Percentiles rank a stretch among this genome's conserved stretches.
phyloP scores from a whole-genome alignment of 2,888 invertebrate genomes.

The Latrodectus elegans region DNA sequence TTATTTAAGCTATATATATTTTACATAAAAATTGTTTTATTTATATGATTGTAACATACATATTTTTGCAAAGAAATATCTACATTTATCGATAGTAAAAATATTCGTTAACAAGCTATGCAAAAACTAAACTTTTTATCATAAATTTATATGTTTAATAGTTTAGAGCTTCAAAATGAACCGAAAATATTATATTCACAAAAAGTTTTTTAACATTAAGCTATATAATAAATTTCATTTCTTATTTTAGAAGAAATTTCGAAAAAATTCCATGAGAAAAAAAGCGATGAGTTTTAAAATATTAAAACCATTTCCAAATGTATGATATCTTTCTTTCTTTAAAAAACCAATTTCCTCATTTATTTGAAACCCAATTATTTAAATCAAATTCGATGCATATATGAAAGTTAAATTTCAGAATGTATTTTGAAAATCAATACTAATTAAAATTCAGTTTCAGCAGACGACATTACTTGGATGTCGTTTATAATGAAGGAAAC shows the following conservation, averaged over 20 bases:
- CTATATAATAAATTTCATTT: not conserved
- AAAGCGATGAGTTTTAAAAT: not conserved
- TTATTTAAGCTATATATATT: too few species aligned
- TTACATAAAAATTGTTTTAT: too few species aligned
- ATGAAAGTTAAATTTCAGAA: slow-evolving; percentile 24
- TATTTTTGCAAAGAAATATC: too few species aligned
- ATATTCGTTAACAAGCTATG: too few species aligned
- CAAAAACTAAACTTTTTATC: too few species aligned
- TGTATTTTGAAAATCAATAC: slow-evolving; percentile 31
- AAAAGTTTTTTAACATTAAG: too few species aligned
- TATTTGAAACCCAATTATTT: slow-evolving; percentile 45
- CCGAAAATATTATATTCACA: too few species aligned
- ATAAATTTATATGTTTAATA: too few species aligned
- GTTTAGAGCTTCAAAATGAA: too few species aligned
- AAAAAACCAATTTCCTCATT: not conserved
- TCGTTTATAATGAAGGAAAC: slow-evolving; percentile 17
- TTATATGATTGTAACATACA: too few species aligned
- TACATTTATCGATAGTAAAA: too few species aligned
- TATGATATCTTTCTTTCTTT: not conserved
- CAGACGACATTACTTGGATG: slow-evolving; percentile 11
- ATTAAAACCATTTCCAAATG: not conserved
- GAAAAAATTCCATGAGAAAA: not conserved
- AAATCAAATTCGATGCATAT: slow-evolving; percentile 26
- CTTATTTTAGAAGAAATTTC: not conserved
- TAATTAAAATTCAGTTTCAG: slow-evolving; percentile 54